These are phyloP conservation scores for Nicator chloris DNA, from an alignment of 2,113 vertebrate genomes.

Conservation along the genomic window DNA sequence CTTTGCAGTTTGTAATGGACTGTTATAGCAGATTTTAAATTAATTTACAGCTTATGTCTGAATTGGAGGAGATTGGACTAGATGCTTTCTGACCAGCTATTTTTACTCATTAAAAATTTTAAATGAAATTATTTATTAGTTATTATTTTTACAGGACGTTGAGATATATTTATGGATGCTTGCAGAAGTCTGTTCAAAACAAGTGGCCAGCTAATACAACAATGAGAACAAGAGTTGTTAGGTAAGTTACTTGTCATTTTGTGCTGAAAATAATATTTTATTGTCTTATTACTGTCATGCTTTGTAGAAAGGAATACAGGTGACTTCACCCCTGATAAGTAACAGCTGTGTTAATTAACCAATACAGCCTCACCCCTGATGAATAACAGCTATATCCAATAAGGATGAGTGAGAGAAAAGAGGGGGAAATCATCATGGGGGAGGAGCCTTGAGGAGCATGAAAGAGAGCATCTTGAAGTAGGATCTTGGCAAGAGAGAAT, in stretches of 20 bases:
- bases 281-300: background rate
- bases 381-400: no score
- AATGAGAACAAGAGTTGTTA: constrained; percentile 96
- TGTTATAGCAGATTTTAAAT: background rate
- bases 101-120: background rate
- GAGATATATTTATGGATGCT: constrained; percentile 95
- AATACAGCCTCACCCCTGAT: no score
- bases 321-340: no score
- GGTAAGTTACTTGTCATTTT: constrained; percentile 75
- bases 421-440: no score
- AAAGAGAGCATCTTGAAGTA: no score
- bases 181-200: constrained; percentile 94
- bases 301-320: no score
- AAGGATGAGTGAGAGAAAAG: no score
- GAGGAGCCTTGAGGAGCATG: no score
- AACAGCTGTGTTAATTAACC: no score
- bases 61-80: background rate
- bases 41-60: background rate
- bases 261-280: constrained; percentile 2
- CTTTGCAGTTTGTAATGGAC: background rate
- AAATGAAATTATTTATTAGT: constrained; percentile 3
- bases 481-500: no score
- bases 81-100: background rate
- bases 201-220: constrained; percentile 95
- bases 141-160: constrained; percentile 82